Base-by-base conservation (phyloP, 2,888 invertebrate genomes). In the Microchrysa polita region DNA sequence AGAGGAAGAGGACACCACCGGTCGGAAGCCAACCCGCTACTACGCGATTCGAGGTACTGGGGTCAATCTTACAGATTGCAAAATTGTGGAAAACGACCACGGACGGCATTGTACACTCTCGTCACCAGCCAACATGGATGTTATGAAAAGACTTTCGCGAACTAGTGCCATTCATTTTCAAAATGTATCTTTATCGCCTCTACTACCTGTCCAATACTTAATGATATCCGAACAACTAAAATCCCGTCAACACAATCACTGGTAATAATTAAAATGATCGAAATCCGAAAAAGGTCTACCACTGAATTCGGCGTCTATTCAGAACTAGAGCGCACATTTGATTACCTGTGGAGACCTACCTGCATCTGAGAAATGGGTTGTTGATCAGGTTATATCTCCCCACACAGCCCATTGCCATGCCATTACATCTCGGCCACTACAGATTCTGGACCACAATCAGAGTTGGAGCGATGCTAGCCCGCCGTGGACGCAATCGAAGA, bases 311-410 rank as follows among this genome's bases (percentile, higher is more conserved):
- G 48, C 48, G 59, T 59, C 59, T 27, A 27, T 59, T 59, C 59
- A 59, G 59, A 59, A 59, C 59, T 59, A 59, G 59, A 59, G 23
- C 59, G 27, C 59, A 12, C 23, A 59, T 59, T 59, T 27, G 59
- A 27, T 23, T 59, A 59, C 59, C 59, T 59, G 59, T 23, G 27
- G 59, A 59, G 59, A n/a, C 27, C 23, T 59, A 59, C 59, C 59
- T 59, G 59, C 27, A 57, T 12, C 48, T 48, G 48, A 48, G 48
- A 48, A 4, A 48, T 48, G 2, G 4, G 2, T 48, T 48, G 48
- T 48, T 48, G 48, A 10, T 48, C 48, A 7, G 16, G 5, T 48
- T 12, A 4, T 12, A 48, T 48, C 48, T 48, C 48, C 48, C 48
- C 48, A 48, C 48, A 48, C 48, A 12, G 48, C 48, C 2, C 48